Evolutionary conservation across 2,113 vertebrate genomes (phyloP), one percentile per base, ranked within the genome.

Genomic region (Naja naja): DNA sequence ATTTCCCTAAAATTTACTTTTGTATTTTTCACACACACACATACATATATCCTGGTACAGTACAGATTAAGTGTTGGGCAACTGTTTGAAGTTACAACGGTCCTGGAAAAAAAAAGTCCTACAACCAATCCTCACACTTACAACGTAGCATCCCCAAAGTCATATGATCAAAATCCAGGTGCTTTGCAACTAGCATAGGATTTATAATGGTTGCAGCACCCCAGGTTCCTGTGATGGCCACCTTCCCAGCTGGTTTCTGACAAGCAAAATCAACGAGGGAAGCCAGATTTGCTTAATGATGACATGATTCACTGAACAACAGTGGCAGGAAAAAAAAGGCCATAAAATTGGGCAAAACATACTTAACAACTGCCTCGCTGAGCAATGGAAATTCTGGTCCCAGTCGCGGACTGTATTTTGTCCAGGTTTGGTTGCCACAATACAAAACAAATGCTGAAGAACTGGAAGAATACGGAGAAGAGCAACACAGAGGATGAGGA

Each of bases 401-500:
- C 27, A 64, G 11, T 64, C 27, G 58, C 11, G 25, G 22, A 10
- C 60, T 64, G 27, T n/a, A 64, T 64, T 30, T 64, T 39, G 1
- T 7, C 16, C 69, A 20, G 14, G 18, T 74, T 74, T 2, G n/a
- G 64, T n/a, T 12, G 27, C 60, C 27, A 64, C 27, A 64, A 5
- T n/a, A 30, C n/a, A 74, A 18, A 18, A 74, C 14, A 5, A 74
- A 74, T 74, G 30, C n/a, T 74, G 64, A 74, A 74, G 30, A 74
- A 34, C 1, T 74, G 69, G 16, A 74, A 74, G 39, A 18, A 18
- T 74, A 39, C 16, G 20, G 1, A 52, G 49, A 74, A 74, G 64
- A 74, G 16, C 69, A 74, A 39, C n/a, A 74, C 39, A 20, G 69
- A 39, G n/a, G n/a, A 5, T 74, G n/a, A 39, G n/a, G 97, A 98